These are phyloP conservation scores for Amiota communis DNA, from an alignment of 2,888 invertebrate genomes.

Conservation along the genomic window DNA sequence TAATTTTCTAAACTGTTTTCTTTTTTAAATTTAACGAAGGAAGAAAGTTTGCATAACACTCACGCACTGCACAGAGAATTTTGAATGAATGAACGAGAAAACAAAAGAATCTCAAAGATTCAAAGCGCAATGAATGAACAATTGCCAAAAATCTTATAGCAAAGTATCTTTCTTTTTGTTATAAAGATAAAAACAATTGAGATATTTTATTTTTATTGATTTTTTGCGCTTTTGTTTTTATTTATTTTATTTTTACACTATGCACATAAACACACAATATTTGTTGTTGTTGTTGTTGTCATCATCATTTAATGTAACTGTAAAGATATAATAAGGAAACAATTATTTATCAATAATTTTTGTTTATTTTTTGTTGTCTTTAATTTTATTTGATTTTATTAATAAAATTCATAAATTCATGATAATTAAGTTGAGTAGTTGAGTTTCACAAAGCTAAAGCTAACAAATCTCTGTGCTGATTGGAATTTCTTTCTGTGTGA, in stretches of 20 bases:
- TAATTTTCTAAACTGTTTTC: conserved; percentile 23
- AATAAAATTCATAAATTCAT: neutral
- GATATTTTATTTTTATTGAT: conserved; percentile 9
- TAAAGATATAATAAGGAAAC: conserved; percentile 4
- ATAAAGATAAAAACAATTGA: neutral
- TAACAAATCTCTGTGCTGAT: conserved; percentile 6
- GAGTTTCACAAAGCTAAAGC: neutral
- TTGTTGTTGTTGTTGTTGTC: conserved; percentile 2
- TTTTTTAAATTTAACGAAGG: conserved; percentile 16
- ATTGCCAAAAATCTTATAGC: conserved; percentile 9
- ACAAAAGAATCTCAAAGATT: neutral
- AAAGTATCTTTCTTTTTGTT: neutral
- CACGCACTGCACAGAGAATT: conserved; percentile 42
- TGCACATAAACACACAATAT: neutral
- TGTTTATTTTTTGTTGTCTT: neutral
- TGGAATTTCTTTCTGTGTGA: conserved; percentile 16
- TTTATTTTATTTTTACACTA: conserved; percentile 4
- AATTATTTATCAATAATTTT: neutral
- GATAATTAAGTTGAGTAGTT: neutral
- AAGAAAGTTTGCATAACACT: conserved; percentile 61
- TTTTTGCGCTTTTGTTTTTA: conserved; percentile 1
- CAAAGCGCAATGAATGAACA: neutral
- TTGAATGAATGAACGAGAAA: conserved; percentile 30
- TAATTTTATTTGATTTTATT: neutral
- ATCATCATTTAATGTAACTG: conserved; percentile 9